Evolutionary conservation across 2,113 vertebrate species (phyloP).

Genomic region (Heterocephalus glaber): DNA sequence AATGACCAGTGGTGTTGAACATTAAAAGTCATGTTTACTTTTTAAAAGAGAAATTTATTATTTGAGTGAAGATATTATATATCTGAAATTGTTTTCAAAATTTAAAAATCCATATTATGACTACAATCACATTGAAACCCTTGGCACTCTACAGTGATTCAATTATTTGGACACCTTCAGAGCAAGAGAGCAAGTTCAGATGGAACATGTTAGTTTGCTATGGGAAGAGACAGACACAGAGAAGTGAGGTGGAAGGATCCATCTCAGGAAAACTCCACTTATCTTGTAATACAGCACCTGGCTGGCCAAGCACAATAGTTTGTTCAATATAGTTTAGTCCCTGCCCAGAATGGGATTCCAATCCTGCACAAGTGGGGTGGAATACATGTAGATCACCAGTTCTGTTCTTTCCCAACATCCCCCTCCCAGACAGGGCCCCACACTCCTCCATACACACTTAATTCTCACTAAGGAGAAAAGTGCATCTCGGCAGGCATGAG

Average conservation of each 20-base stretch:
- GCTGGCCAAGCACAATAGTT: no score
- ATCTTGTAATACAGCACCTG: background rate
- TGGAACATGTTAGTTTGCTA: background rate
- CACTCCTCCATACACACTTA: background rate
- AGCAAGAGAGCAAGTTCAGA: background rate
- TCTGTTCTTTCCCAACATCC: background rate
- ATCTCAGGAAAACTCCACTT: background rate
- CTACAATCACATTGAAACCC: background rate
- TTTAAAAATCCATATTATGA: background rate
- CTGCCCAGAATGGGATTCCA: background rate
- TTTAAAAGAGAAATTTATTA: background rate
- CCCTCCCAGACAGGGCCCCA: background rate
- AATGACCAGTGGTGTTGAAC: background rate
- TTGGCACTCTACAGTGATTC: background rate
- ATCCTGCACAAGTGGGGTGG: background rate
- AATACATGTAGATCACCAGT: background rate
- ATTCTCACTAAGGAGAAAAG: background rate
- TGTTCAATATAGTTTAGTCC: background rate
- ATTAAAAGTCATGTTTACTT: background rate
- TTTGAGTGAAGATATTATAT: background rate
- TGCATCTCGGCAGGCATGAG: background rate
- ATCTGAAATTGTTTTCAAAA: conserved; percentile 22
- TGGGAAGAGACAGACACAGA: background rate
- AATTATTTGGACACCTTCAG: background rate
- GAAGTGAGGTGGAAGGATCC: background rate